Base-by-base conservation (phyloP, 2,113 vertebrate species). In the Laterallus jamaicensis region DNA sequence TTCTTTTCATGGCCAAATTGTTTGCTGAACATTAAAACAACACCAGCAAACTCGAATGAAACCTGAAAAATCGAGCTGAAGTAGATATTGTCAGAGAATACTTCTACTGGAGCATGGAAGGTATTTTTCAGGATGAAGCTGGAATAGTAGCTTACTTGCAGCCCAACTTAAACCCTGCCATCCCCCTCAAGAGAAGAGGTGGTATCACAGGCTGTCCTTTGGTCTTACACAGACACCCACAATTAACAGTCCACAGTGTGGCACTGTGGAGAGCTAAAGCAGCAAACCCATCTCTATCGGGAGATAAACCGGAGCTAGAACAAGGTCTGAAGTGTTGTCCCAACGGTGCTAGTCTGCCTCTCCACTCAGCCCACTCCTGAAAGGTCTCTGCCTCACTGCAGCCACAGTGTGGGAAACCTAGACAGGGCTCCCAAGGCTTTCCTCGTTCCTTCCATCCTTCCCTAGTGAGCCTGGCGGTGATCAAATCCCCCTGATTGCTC, bases 51-150 rank as follows among this genome's bases (percentile, higher is more conserved):
- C 5, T 8, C 47, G n/a, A 58, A 35, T 16, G 28, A 62, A 74
- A 39, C 50, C 52, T 26, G 56, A 59, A 44, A 62, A 83, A 77
- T 5, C 0, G 0, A 47, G 11, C 4, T 12, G 56, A 50, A 71
- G 11, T 2, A 24, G 26, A 10, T 3, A 7, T 1, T 28, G 18
- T 31, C n/a, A 32, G 29, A 26, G 26, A 78, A 25, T 3, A 12
- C 1, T 0, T 12, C 47, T 8, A 0, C 0, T 5, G 56, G 69
- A 54, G 39, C 3, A 3, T 0, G 6, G 67, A 35, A 64, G 54
- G 54, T 5, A 5, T 35, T 58, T 56, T 54, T 55, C 35, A 44
- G 12, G 10, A 1, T 5, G 5, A 35, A 12, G 21, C 5, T 6
- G 68, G 15, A 16, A 18, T 1, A 16, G 16, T 4, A 15, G 15